Evolutionary conservation across 2,888 invertebrate species (phyloP).

Genomic region (Heliconius cydno): DNA sequence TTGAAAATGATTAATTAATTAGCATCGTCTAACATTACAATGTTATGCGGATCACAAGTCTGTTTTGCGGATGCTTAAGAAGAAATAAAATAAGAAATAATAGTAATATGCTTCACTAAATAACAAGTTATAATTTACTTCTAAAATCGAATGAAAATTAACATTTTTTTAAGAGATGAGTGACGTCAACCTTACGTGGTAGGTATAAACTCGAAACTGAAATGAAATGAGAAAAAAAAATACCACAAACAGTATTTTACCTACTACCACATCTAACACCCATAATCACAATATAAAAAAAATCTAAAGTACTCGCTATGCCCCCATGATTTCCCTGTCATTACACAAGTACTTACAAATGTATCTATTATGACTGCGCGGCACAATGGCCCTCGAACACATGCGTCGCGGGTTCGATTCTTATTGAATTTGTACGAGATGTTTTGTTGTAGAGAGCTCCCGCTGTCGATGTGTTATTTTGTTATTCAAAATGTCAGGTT

Average conservation of each 20-base stretch:
- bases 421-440: constrained; percentile 74
- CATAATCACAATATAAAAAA: constrained; percentile 27
- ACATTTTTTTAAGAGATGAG: background rate
- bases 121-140: too few species aligned
- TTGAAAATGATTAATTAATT: too few species aligned
- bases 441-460: constrained; percentile 55
- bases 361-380: constrained; percentile 65
- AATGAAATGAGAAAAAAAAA: background rate
- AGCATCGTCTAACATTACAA: too few species aligned
- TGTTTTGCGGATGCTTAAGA: too few species aligned
- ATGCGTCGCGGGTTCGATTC: constrained; percentile 72
- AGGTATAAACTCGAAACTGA: background rate
- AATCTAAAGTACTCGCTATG: constrained; percentile 49
- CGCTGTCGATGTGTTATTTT: constrained; percentile 45
- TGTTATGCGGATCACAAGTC: too few species aligned
- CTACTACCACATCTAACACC: constrained; percentile 17
- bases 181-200: too few species aligned
- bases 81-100: too few species aligned
- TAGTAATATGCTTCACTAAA: too few species aligned
- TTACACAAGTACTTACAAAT: constrained; percentile 63
- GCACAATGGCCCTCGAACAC: constrained; percentile 72
- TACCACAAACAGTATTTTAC: background rate
- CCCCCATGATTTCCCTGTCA: constrained; percentile 76
- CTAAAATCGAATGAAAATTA: too few species aligned
- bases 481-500: constrained; percentile 43